phyloP scores from a whole-genome alignment of 2,797 vertebrate genomes.

The Tarsius wallacei region DNA sequence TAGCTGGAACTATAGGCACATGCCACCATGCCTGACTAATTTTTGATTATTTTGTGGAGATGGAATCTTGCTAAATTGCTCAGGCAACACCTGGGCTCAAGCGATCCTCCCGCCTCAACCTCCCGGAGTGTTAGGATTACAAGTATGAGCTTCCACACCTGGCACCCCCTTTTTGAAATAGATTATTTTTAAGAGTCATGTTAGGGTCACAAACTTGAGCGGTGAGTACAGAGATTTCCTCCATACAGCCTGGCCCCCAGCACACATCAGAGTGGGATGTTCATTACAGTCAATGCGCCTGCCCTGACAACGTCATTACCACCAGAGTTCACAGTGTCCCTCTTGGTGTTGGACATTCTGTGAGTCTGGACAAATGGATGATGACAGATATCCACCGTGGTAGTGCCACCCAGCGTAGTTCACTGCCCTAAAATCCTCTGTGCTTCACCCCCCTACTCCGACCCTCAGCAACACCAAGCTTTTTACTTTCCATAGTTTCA shows the following conservation, averaged over 20 bases:
- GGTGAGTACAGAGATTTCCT: not conserved
- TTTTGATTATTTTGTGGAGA: too few species aligned
- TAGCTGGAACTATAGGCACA: too few species aligned
- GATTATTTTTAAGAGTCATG: not conserved
- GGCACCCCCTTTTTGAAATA: not conserved
- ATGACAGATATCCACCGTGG: not conserved
- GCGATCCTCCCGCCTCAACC: too few species aligned
- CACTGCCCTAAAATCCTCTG: not conserved
- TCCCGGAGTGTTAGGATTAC: too few species aligned
- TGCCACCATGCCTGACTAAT: too few species aligned
- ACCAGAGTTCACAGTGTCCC: not conserved
- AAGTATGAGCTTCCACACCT: too few species aligned
- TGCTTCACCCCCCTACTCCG: fast-evolving
- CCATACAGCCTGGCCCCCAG: not conserved
- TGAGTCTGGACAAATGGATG: not conserved
- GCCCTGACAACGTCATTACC: fast-evolving
- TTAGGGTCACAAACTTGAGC: not conserved
- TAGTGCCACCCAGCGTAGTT: not conserved
- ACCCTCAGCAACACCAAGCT: not conserved
- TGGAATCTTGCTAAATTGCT: too few species aligned
- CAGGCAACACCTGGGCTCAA: too few species aligned
- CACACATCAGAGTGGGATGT: fast-evolving
- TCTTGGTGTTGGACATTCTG: fast-evolving
- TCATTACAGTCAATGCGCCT: fast-evolving
- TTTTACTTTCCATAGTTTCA: not conserved